phyloP scores from a whole-genome alignment of 2,113 vertebrate species.

The Hydropotes inermis region DNA sequence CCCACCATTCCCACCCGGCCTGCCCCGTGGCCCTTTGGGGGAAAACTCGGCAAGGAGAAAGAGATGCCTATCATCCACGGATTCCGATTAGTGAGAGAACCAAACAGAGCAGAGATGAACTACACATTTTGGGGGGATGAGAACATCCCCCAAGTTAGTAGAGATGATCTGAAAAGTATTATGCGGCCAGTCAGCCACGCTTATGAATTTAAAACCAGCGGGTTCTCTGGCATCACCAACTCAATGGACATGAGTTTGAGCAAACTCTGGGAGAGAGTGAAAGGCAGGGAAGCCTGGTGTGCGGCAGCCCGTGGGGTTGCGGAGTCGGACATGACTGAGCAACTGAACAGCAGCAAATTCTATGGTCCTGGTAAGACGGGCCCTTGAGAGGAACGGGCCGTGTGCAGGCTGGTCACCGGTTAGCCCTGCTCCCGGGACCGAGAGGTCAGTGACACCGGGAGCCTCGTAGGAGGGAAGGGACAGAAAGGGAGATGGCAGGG shows the following conservation, averaged over 20 bases:
- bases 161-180: not conserved
- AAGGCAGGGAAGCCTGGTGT: not conserved
- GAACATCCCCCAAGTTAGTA: not conserved
- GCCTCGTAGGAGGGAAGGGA: not conserved
- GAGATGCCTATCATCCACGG: not conserved
- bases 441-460: not conserved
- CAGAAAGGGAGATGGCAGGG: not conserved
- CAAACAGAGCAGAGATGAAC: too few relatives aligned
- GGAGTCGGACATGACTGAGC: not conserved
- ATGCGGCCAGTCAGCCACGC: fast-evolving
- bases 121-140: not conserved
- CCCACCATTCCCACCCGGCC: fast-evolving
- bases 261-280: not conserved
- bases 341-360: fast-evolving
- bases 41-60: not conserved
- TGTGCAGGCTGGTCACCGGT: not conserved
- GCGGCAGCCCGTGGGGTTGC: fast-evolving
- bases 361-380: fast-evolving
- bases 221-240: not conserved
- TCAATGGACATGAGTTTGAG: not conserved
- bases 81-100: too few relatives aligned
- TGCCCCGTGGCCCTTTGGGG: not conserved
- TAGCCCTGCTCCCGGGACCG: fast-evolving
- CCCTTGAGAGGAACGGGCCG: not conserved
- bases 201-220: fast-evolving